Base-by-base conservation (phyloP, 2,888 invertebrate species). In the Halictus ligatus region DNA sequence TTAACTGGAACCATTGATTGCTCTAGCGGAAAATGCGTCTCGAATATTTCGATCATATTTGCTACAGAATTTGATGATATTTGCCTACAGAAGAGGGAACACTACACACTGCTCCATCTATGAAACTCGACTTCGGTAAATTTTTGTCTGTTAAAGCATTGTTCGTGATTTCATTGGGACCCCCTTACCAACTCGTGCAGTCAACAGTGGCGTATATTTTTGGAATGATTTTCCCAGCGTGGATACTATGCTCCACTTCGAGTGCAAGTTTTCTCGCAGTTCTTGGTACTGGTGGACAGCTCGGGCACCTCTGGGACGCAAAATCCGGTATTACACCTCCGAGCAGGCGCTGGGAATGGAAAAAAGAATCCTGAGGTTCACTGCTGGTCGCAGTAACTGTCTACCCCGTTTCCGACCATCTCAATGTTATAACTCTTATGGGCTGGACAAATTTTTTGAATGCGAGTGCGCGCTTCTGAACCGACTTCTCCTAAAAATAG, bases 211-310 rank as follows among this genome's bases (percentile, higher is more conserved):
- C 29, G 29, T 29, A n/a, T 64, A 64, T 64, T 29, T 64, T 64
- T 29, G 64, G 29, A 29, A 64, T 64, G 64, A 64, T 64, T 64
- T 64, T 64, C 64, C 29, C 64, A 8, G 29, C 29, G 64, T 29
- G 64, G 64, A 64, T 15, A 29, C 64, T 64, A 29, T 64, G 64
- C 29, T 29, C 64, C 64, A 64, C 29, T 64, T 64, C 18, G 29
- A 64, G 64, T 29, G 29, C 29, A 29, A 64, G 64, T 64, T 64
- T 64, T 64, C 64, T 64, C 64, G 64, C 64, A 64, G 64, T 64
- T 64, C 64, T 64, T 64, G 64, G 64, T 64, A 64, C 64, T 8
- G 18, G 29, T 18, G 64, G 64, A 64, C 64, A 64, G 64, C 64
- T 64, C 29, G 7, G 64, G 64, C 18, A 18, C 64, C 29, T 18